A percentile compares a stretch with the other conserved stretches of the same genome.
Evolutionary conservation across 2,113 vertebrate species (phyloP).

Genomic region (Genyomyrus donnyi): DNA sequence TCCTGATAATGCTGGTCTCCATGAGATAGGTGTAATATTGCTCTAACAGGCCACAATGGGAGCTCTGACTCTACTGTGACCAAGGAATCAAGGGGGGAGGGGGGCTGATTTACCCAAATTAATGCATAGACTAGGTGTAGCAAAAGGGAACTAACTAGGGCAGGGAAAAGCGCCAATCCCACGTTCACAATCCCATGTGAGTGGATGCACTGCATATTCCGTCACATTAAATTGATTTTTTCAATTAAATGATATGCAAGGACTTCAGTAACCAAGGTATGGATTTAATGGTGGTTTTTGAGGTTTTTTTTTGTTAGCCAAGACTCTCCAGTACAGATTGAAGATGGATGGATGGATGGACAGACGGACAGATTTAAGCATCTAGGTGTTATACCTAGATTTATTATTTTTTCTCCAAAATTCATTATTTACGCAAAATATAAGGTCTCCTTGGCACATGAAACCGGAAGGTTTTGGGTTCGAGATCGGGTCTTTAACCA

Average conservation of each 20-base stretch:
- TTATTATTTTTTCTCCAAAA: neutral
- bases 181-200: neutral
- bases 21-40: constrained; percentile 18
- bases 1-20: neutral
- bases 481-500: neutral
- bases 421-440: neutral
- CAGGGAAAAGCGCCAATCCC: neutral
- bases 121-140: constrained; percentile 22
- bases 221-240: neutral
- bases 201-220: neutral
- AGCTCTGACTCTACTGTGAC: constrained; percentile 21
- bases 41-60: constrained; percentile 35
- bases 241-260: neutral
- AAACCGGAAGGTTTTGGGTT: neutral
- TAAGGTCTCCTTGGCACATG: neutral
- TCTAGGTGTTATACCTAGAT: neutral
- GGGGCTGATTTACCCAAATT: constrained; percentile 36
- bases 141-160: neutral
- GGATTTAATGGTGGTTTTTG: neutral
- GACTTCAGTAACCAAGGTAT: neutral
- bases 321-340: neutral
- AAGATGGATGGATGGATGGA: neutral
- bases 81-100: neutral
- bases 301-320: neutral
- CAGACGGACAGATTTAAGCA: neutral